Evolutionary conservation across 64 coral and sea anemone genomes (phyloP), one percentile per base, ranked within the genome.

Genomic region (Montipora sp.): DNA sequence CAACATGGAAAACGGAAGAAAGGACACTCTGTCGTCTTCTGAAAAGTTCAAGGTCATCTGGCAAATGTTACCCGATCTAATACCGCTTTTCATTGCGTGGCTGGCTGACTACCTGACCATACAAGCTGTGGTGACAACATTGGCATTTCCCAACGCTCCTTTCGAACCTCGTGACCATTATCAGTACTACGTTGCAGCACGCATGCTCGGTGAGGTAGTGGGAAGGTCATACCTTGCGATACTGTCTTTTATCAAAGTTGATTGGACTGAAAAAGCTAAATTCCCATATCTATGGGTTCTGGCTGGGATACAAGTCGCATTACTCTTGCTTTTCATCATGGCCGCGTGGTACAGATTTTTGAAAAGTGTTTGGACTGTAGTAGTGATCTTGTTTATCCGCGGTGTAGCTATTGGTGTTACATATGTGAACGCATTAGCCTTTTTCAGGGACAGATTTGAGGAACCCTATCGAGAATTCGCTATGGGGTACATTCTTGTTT

Each of bases 331-430:
- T 59, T 88, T 94, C 45, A 79, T 96, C 16, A 75, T 89, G 0
- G 95, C 92, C 5, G 90, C 87, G 59, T 96, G 95, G 95, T 96
- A 96, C n/a, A 81, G 95, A 19, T 96, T 96, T 59, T 51, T 96
- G 47, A 82, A 88, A 0, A 81, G 45, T 20, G 83, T 94, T 4
- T 81, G 81, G n/a, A 46, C 87, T 9, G 59, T 94, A 1, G 73
- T 96, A 5, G 4, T 96, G 10, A 27, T 94, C 1, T 82, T 75
- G 44, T 94, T 96, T 71, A 55, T 59, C 8, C 67, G 65, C 3
- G 95, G 95, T 5, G n/a, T 87, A 21, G 87, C 72, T 13, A n/a
- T 82, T 20, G 95, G 95, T 10, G 88, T 70, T 44, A 11, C 87
- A 10, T 96, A 91, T 72, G 89, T 91, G 44, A 96, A 96, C 73